A percentile compares a stretch with the other conserved stretches of the same genome.
Conservation (phyloP, 2,113 vertebrate species). For the Corynorhinus townsendii region DNA sequence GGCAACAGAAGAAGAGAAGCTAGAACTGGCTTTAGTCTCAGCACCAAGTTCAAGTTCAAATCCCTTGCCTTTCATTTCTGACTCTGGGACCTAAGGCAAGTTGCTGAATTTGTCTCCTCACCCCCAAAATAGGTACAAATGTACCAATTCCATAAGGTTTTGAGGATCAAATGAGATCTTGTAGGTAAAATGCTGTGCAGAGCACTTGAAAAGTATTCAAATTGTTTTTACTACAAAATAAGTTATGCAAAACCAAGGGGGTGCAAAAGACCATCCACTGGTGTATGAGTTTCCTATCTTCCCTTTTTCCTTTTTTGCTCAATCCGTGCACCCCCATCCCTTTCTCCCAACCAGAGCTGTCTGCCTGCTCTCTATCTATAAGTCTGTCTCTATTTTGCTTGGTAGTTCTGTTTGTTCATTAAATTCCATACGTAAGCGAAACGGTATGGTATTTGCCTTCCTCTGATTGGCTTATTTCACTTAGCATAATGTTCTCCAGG, state of each 20-base stretch:
- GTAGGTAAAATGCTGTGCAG: neutral
- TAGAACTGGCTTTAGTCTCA: neutral
- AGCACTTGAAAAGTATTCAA: neutral
- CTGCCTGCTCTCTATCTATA: too few relatives aligned
- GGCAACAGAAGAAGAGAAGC: neutral
- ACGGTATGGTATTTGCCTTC: too few relatives aligned
- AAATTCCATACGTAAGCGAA: too few relatives aligned
- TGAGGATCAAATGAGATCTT: neutral
- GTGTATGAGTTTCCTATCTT: neutral
- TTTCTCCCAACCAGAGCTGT: too few relatives aligned
- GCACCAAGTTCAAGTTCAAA: neutral
- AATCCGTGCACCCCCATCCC: too few relatives aligned
- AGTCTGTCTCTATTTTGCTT: too few relatives aligned
- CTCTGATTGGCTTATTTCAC: too few relatives aligned
- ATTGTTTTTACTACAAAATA: neutral
- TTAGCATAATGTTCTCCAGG: too few relatives aligned
- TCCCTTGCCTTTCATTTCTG: neutral
- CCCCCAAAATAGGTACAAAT: neutral
- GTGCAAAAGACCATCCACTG: neutral
- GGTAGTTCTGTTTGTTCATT: too few relatives aligned
- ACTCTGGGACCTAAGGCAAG: neutral
- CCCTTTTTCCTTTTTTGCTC: too few relatives aligned
- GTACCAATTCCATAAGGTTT: neutral
- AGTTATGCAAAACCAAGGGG: neutral
- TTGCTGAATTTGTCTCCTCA: neutral